Percentiles rank a stretch among this genome's conserved stretches.
Conservation (phyloP, 2,113 vertebrate species). For the Hemicordylus capensis region DNA sequence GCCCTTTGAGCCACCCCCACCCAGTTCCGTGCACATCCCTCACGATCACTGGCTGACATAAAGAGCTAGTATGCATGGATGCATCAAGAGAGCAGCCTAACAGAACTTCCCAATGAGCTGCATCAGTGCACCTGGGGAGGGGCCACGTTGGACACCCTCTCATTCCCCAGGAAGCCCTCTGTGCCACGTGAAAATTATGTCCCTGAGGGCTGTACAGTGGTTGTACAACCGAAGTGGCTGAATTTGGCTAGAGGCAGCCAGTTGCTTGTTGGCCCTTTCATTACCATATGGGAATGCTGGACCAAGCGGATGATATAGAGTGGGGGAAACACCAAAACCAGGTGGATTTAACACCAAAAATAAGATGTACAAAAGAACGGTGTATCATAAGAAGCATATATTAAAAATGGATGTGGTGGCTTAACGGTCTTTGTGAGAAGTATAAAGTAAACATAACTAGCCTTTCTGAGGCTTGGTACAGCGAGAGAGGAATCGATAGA, state of each 20-base stretch:
- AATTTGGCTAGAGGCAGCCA: background rate
- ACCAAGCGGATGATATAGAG: background rate
- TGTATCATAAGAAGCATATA: background rate
- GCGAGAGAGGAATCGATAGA: background rate
- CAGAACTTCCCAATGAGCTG: too few relatives aligned
- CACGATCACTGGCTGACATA: too few relatives aligned
- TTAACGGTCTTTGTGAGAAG: background rate
- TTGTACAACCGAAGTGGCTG: too few relatives aligned
- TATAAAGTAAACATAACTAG: background rate
- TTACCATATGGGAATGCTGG: too few relatives aligned
- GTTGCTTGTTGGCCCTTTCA: background rate
- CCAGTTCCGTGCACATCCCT: too few relatives aligned
- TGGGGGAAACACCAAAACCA: background rate
- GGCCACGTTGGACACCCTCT: too few relatives aligned
- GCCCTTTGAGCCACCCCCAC: too few relatives aligned
- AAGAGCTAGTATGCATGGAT: too few relatives aligned
- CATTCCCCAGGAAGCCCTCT: too few relatives aligned
- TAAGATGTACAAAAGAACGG: background rate
- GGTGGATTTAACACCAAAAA: background rate
- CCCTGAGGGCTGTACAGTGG: too few relatives aligned
- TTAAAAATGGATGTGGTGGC: background rate
- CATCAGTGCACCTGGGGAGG: background rate
- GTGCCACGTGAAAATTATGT: too few relatives aligned
- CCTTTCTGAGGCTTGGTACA: background rate
- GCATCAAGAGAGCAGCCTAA: too few relatives aligned